A percentile compares a stretch with the other conserved stretches of the same genome.
These are phyloP conservation scores for Drosophila saltans DNA, from an alignment of 1,140 invertebrate species.

Conservation along the genomic window DNA sequence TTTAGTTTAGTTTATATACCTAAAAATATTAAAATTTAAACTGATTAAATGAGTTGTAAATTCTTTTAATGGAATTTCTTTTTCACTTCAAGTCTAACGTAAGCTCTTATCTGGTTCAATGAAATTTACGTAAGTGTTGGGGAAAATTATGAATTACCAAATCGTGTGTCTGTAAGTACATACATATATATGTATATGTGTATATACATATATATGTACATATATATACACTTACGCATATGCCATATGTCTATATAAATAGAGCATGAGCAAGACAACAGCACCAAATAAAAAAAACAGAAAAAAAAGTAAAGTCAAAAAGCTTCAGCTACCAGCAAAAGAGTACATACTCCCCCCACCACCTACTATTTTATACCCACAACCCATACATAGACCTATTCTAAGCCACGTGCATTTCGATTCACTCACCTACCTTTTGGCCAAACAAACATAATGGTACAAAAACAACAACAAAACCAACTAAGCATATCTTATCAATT, in stretches of 20 bases:
- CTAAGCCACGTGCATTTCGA: conserved; percentile 10
- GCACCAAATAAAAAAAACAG: not conserved
- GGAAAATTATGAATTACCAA: conserved; percentile 64
- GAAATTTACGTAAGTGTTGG: conserved; percentile 49
- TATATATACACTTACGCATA: not conserved
- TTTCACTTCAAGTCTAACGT: not conserved
- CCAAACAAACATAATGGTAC: not conserved
- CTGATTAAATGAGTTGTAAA: not conserved
- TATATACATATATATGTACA: conserved; percentile 11
- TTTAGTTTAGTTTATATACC: no score
- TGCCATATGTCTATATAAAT: conserved; percentile 1
- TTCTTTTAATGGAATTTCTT: conserved; percentile 1
- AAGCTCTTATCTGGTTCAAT: conserved; percentile 40
- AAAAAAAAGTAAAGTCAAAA: conserved; percentile 3
- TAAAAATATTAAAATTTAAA: not conserved
- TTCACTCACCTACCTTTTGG: not conserved
- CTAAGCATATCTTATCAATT: conserved; percentile 9
- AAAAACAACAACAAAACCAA: conserved; percentile 6
- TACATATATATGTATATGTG: conserved; percentile 4
- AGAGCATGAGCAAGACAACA: conserved; percentile 15
- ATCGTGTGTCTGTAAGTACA: conserved; percentile 32
- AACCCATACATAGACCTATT: not conserved
- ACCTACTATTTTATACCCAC: not conserved
- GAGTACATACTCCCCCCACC: not conserved
- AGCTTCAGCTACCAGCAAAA: conserved; percentile 3